Evolutionary conservation across 2,888 invertebrate species (phyloP).

Genomic region (Luperina nickerlii): DNA sequence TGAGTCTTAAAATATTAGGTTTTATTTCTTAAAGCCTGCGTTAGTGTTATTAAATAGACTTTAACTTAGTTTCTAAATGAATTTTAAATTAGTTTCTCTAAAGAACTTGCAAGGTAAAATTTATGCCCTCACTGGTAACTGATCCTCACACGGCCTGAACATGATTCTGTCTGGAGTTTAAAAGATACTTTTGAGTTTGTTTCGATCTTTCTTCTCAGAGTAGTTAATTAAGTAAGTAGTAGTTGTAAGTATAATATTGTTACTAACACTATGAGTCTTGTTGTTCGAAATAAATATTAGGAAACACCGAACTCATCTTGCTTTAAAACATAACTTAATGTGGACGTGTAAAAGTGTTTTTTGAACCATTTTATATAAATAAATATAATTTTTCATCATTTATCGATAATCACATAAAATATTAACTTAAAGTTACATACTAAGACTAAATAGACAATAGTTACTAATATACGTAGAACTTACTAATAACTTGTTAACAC

Average conservation of each 20-base stretch:
- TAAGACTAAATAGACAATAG: too few relatives aligned
- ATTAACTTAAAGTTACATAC: background rate
- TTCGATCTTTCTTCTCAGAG: background rate
- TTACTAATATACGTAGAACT: background rate
- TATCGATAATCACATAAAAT: background rate
- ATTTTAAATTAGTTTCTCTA: background rate
- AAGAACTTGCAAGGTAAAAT: background rate
- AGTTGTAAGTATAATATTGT: too few relatives aligned
- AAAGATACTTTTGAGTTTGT: background rate
- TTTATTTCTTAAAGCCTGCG: conserved; percentile 5
- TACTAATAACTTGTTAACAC: background rate
- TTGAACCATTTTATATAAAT: background rate
- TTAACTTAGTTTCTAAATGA: conserved; percentile 12
- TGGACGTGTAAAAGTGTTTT: background rate
- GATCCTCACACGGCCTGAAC: background rate
- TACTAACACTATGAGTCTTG: too few relatives aligned
- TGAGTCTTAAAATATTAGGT: background rate
- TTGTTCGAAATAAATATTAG: too few relatives aligned
- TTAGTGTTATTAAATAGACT: background rate
- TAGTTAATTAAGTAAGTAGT: too few relatives aligned
- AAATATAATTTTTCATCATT: background rate
- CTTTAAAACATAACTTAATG: background rate
- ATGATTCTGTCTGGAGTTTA: background rate
- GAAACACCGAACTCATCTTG: background rate
- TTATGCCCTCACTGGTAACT: background rate